These are phyloP conservation scores for Psilopogon haemacephalus DNA, from an alignment of 2,113 vertebrate genomes.

Conservation along the genomic window DNA sequence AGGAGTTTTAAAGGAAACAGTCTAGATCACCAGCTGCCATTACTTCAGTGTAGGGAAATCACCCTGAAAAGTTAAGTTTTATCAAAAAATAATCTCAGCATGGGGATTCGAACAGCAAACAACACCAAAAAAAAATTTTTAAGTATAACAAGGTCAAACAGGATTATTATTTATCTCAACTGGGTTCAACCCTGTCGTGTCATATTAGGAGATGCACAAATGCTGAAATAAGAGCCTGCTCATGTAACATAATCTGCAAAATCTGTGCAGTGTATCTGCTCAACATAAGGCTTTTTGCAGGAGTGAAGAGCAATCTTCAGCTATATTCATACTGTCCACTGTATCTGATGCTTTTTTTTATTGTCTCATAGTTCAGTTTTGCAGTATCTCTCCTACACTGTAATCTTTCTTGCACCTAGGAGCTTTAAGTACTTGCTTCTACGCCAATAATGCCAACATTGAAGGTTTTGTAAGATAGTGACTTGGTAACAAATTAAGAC, in stretches of 20 bases:
- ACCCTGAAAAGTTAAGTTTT: neutral
- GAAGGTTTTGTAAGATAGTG: neutral
- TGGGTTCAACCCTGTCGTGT: neutral
- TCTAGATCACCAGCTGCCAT: neutral
- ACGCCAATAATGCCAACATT: neutral
- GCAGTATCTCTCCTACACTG: neutral
- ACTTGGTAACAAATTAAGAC: neutral
- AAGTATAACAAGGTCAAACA: neutral
- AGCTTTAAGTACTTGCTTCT: neutral
- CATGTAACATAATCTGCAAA: neutral
- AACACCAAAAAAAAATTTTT: neutral
- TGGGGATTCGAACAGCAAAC: neutral
- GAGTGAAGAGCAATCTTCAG: neutral
- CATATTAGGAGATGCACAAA: neutral
- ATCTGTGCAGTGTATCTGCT: neutral
- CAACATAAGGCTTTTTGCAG: neutral
- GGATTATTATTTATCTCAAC: neutral
- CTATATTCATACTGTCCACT: neutral
- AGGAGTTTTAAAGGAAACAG: neutral
- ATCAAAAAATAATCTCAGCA: neutral
- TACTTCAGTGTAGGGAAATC: neutral
- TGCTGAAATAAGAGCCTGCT: neutral
- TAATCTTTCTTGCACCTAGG: neutral
- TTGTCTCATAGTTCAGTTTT: neutral
- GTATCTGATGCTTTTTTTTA: neutral